Percentiles rank a stretch among this genome's conserved stretches.
Conservation (phyloP, 2,888 invertebrate genomes). For the Diaprepes abbreviatus region DNA sequence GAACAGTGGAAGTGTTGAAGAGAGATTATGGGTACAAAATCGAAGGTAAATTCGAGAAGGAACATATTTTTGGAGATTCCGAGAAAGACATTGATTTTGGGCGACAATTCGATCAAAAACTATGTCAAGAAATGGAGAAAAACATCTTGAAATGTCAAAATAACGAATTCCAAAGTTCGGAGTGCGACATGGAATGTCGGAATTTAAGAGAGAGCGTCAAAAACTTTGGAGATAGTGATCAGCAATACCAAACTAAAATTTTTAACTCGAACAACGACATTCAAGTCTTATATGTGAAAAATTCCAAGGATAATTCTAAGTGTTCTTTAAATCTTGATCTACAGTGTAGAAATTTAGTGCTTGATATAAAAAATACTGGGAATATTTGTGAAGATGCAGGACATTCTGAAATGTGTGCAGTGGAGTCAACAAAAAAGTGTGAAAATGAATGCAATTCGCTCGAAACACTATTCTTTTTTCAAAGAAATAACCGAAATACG, state of each 20-base stretch:
- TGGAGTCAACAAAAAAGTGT: neutral
- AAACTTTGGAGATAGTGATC: neutral
- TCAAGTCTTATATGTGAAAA: neutral
- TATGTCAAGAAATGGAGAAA: conserved; percentile 20
- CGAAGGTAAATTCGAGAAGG: neutral
- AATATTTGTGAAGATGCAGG: neutral
- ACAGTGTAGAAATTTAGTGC: neutral
- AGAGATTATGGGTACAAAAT: neutral
- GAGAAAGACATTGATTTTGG: conserved; percentile 21
- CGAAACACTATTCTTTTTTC: neutral
- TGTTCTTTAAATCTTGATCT: neutral
- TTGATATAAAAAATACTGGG: neutral
- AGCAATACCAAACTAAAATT: neutral
- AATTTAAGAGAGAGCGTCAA: neutral
- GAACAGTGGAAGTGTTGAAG: conserved; percentile 1
- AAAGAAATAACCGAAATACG: neutral
- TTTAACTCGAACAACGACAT: neutral
- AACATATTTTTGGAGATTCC: conserved; percentile 4
- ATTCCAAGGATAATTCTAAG: neutral
- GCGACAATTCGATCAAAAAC: conserved; percentile 13
- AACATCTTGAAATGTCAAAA: conserved; percentile 8
- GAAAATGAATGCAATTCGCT: neutral
- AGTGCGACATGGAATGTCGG: neutral
- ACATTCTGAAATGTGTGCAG: too few relatives aligned
- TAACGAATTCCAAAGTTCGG: neutral